Conservation (phyloP, 2,797 vertebrate species). For the Argyrosomus regius region DNA sequence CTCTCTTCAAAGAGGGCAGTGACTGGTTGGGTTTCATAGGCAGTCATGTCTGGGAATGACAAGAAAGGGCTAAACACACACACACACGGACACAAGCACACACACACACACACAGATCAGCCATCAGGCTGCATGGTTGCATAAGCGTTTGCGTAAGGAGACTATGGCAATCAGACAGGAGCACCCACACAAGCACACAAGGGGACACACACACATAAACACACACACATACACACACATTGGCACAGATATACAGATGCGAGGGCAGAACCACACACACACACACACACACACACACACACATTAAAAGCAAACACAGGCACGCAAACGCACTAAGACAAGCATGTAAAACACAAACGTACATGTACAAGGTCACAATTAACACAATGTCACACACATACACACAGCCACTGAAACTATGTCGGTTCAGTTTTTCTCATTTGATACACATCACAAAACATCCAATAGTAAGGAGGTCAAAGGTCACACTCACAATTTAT, state of each 20-base stretch:
- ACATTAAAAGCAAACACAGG: background rate
- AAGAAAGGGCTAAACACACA: slow-evolving; percentile 43
- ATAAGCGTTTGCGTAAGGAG: slow-evolving; percentile 66
- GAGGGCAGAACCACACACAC: background rate
- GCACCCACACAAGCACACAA: slow-evolving; percentile 44
- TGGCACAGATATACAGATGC: background rate
- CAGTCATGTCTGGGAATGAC: slow-evolving; percentile 57
- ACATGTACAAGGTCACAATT: background rate
- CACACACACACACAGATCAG: slow-evolving; percentile 48
- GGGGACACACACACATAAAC: background rate
- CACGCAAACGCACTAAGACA: background rate
- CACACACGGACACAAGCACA: background rate
- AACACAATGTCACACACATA: slow-evolving; percentile 1
- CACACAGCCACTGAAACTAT: background rate
- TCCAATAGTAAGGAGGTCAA: background rate
- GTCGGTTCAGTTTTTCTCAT: background rate
- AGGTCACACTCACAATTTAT: slow-evolving; percentile 9
- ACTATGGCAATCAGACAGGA: slow-evolving; percentile 68
- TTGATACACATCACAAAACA: background rate
- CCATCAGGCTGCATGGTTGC: slow-evolving; percentile 67
- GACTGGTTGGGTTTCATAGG: slow-evolving; percentile 49
- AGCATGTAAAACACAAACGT: background rate
- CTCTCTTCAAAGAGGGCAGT: slow-evolving; percentile 64
- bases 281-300: background rate
- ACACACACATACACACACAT: slow-evolving; percentile 31